Evolutionary conservation across 2,797 vertebrate species (phyloP), one percentile per base, ranked within the genome.

Genomic region (Phaenicophaeus curvirostris): DNA sequence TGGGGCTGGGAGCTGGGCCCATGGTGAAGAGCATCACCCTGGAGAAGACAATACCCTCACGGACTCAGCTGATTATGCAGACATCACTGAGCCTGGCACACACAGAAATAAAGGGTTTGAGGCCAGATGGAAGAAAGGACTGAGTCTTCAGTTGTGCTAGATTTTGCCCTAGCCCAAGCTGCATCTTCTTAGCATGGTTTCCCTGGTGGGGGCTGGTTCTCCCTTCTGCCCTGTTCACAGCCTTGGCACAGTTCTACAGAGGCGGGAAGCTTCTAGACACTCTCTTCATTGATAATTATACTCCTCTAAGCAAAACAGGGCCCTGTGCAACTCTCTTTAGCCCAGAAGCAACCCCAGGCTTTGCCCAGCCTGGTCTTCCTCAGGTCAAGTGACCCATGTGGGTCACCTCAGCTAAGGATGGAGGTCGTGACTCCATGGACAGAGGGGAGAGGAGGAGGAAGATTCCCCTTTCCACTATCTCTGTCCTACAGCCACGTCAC

Each of bases 371-470:
- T 37, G 12, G 6, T 39, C 15, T 23, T 63, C n/a, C 46, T 50
- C 42, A 15, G 44, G 10, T 27, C 25, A n/a, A 28, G 25, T 15
- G 25, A 28, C 19, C 23, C 24, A 16, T 3, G 1, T 1, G 3
- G 13, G 37, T 67, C 65, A 25, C 21, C 28, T 59, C 46, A 10
- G 18, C 30, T 15, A 6, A 24, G 13, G 9, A 10, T 14, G 4
- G 25, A 59, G 62, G 39, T 35, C 59, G 46, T 30, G 23, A 42
- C 8, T 12, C 15, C 4, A 21, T 11, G 30, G 19, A 14, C 9
- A 35, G 24, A 17, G 24, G 44, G 8, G 53, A 16, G 7, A 57
- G 16, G 8, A 59, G 8, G 30, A 20, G 19, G 53, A n/a, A 31
- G 7, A 20, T 24, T 25, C 2, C 9, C 11, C 27, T 90, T 71